Evolutionary conservation across 2,888 invertebrate species (phyloP), one percentile per base, ranked within the genome.

Genomic region (Lithodes maja): DNA sequence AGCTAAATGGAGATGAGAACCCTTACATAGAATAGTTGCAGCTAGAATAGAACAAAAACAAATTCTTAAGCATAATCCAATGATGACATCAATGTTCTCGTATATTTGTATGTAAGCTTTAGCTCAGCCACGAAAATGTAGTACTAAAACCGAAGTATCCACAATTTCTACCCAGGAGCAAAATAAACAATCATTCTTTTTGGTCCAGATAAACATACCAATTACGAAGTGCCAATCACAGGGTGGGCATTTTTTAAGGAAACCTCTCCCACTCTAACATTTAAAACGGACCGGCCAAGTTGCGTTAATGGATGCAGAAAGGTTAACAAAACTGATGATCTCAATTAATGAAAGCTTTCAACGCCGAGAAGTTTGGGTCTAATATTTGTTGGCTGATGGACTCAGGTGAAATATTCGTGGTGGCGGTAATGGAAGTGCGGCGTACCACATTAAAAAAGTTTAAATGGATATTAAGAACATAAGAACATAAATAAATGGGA

Each of bases 181-280:
- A 61, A 61, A 33, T 33, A 33, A 33, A 33, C 33, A 33, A 7
- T 61, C 61, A 5, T n/a, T 71, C n/a, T 71, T 71, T 17, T n/a
- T n/a, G 71, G 71, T n/a, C 17, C n/a, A n/a, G n/a, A 71, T 71
- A 71, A 71, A 71, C 71, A 71, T 71, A 71, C 71, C 71, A 71
- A 71, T 71, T 71, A 71, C 71, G 15, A n/a, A 71, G 71, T 71
- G 71, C 71, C 71, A 71, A 71, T 71, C 71, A 71, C 71, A n/a
- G 17, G 71, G 17, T n/a, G 12, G 61, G n/a, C n/a, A n/a, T 71
- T 71, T 71, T 71, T n/a, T n/a, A 17, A n/a, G 61, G 61, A 9
- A 71, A 7, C 17, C 5, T 61, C 61, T 12, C 5, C 61, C 12
- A 12, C 7, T 61, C 61, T 12, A 61, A 7, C 61, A 61, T 5